Conservation (phyloP, 2,797 vertebrate species). For the Rhynchonycteris naso region DNA sequence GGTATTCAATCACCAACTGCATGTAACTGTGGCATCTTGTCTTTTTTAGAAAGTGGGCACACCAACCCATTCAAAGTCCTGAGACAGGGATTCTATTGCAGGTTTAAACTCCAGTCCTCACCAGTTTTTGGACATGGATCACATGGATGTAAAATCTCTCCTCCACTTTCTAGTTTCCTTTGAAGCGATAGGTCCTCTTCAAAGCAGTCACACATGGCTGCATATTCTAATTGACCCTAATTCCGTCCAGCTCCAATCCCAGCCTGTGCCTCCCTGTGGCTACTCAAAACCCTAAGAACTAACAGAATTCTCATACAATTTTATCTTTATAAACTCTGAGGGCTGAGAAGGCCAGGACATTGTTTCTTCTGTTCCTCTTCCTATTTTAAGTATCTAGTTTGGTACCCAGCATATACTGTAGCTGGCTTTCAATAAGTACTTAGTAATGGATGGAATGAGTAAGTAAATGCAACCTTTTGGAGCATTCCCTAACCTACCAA, state of each 20-base stretch:
- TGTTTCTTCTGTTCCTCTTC: slow-evolving; percentile 27
- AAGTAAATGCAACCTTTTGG: slow-evolving; percentile 5
- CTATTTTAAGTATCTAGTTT: neutral
- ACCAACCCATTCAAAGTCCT: neutral
- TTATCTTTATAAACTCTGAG: neutral
- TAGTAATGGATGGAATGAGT: neutral
- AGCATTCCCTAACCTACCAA: neutral
- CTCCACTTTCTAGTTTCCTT: neutral
- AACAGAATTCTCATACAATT: neutral
- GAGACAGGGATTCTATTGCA: neutral
- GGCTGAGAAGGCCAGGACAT: neutral
- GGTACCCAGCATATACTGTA: neutral
- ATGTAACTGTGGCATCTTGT: neutral
- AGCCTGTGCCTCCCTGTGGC: neutral
- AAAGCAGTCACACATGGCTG: neutral
- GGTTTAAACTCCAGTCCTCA: neutral
- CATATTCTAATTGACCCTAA: neutral
- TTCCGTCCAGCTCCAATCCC: neutral
- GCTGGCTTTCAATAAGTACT: neutral
- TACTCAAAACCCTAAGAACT: neutral
- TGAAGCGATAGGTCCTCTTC: neutral
- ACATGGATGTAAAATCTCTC: neutral
- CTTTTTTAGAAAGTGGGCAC: neutral
- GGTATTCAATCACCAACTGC: neutral
- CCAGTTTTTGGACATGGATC: neutral